Conservation (phyloP, 2,888 invertebrate genomes). For the Atrina japonica region DNA sequence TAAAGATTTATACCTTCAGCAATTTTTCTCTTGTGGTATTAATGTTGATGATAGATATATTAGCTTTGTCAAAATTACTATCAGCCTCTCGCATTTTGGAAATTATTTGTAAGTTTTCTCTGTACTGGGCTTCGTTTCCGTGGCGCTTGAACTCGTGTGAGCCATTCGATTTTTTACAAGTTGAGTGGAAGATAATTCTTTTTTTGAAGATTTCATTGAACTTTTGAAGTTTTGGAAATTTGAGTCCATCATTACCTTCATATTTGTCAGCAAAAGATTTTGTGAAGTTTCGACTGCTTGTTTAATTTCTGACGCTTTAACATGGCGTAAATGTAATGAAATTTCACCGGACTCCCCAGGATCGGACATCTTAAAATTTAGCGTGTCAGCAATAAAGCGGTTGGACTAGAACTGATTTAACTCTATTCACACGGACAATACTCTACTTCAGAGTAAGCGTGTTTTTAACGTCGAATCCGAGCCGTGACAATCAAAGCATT, state of each 20-base stretch:
- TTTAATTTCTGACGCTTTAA: conserved; percentile 6
- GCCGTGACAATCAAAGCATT: no score
- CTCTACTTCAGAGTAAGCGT: no score
- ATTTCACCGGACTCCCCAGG: no score
- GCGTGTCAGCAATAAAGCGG: no score
- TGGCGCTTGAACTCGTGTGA: conserved; percentile 31
- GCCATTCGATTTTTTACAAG: conserved; percentile 5
- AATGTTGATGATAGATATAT: conserved; percentile 6
- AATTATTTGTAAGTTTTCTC: conserved; percentile 20
- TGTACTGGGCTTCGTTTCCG: conserved; percentile 37
- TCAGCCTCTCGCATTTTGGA: not conserved
- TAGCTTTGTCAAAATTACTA: not conserved
- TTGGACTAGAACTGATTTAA: no score
- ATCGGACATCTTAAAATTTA: no score
- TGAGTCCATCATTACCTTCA: not conserved
- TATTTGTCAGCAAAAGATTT: not conserved
- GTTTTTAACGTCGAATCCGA: no score
- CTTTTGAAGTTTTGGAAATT: not conserved
- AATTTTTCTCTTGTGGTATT: conserved; percentile 27
- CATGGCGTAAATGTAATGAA: no score
- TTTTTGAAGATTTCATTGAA: conserved; percentile 9
- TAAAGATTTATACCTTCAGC: conserved; percentile 33
- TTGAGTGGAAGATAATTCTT: conserved; percentile 11
- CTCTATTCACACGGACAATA: no score
- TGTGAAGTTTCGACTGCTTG: conserved; percentile 8